These are phyloP conservation scores for Spea multiplicata DNA, from an alignment of 2,113 vertebrate genomes.

Conservation along the genomic window DNA sequence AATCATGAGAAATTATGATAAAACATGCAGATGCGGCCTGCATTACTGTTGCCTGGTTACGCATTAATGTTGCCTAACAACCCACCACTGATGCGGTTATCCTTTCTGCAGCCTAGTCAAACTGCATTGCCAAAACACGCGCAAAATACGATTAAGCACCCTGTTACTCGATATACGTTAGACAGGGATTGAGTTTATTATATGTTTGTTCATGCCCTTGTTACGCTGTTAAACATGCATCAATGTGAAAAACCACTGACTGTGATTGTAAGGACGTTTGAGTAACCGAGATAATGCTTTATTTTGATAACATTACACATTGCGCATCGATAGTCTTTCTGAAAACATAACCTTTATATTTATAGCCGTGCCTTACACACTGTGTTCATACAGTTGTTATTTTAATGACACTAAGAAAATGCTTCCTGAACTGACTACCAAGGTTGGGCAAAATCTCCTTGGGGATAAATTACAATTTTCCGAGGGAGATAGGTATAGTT, in stretches of 20 bases:
- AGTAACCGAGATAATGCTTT: too few species aligned
- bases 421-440: background rate
- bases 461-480: background rate
- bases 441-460: background rate
- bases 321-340: too few species aligned
- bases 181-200: background rate
- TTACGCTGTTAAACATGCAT: background rate
- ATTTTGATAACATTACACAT: too few species aligned
- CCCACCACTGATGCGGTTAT: slow-evolving; percentile 13
- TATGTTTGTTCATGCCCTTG: background rate
- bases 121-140: slow-evolving; percentile 16
- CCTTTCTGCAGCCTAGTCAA: slow-evolving; percentile 22
- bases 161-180: background rate
- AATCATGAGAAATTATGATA: slow-evolving; percentile 40
- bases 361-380: too few species aligned
- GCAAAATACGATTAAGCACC: background rate
- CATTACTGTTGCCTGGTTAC: slow-evolving; percentile 35
- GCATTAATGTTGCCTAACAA: slow-evolving; percentile 36
- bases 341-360: too few species aligned
- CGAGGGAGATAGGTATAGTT: background rate
- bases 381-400: too few species aligned
- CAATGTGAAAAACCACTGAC: background rate
- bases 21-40: slow-evolving; percentile 42
- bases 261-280: background rate
- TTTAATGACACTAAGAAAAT: background rate